Conservation (phyloP, 2,113 vertebrate genomes). For the Hippocampus guttulatus region DNA sequence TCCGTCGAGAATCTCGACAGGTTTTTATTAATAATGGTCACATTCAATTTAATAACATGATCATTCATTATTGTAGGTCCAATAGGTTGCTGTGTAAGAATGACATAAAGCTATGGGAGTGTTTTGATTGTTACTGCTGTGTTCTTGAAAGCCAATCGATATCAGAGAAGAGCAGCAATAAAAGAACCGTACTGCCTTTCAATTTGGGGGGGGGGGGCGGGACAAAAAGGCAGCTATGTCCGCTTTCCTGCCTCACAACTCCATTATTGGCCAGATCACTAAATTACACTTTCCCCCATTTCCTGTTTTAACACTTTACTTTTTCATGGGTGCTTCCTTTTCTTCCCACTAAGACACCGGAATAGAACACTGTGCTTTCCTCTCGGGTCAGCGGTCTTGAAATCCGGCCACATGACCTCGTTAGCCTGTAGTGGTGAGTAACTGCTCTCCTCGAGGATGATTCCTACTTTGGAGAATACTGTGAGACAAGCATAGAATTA, state of each 20-base stretch:
- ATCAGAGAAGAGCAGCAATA: slow-evolving; percentile 2
- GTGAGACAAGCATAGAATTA: background rate
- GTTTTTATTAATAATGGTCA: background rate
- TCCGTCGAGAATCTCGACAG: background rate
- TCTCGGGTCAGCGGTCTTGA: slow-evolving; percentile 8
- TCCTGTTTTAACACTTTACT: background rate
- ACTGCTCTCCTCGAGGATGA: background rate
- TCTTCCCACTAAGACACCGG: background rate
- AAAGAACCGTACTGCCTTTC: background rate
- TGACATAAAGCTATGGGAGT: background rate
- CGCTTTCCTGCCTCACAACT: background rate
- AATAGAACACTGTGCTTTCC: slow-evolving; percentile 17
- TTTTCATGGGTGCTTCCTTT: background rate
- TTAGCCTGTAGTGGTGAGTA: slow-evolving; percentile 11
- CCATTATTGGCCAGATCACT: background rate
- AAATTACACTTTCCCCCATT: background rate
- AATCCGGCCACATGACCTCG: slow-evolving; percentile 9
- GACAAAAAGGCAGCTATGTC: background rate
- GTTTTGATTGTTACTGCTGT: background rate
- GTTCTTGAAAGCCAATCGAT: background rate
- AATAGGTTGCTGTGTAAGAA: background rate
- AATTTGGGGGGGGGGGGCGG: no score
- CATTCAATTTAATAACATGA: background rate
- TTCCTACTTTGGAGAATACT: slow-evolving; percentile 1
- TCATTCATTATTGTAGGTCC: background rate